Percentiles rank a stretch among this genome's conserved stretches.
Evolutionary conservation across 2,113 vertebrate species (phyloP).

Genomic region (Anarhynchus alexandrinus): DNA sequence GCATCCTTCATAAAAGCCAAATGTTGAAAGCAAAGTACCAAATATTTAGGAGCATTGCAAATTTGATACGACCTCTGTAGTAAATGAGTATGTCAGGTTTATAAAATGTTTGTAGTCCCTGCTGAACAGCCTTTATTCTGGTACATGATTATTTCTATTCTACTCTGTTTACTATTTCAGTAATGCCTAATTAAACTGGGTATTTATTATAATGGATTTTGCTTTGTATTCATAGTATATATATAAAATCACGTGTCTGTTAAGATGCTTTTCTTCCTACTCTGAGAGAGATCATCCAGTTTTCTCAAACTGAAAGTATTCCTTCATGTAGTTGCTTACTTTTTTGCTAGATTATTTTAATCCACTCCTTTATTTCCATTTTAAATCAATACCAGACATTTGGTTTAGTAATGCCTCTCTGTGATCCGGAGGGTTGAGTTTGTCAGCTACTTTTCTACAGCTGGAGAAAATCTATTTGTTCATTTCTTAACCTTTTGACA

Average conservation of each 20-base stretch:
- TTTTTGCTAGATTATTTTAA: background rate
- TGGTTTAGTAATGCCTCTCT: background rate
- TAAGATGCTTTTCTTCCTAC: background rate
- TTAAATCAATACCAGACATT: background rate
- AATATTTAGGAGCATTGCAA: background rate
- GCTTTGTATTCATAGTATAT: background rate
- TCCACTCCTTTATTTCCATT: background rate
- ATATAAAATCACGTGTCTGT: background rate
- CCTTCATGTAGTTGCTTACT: background rate
- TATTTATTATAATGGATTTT: background rate
- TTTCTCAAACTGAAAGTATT: background rate
- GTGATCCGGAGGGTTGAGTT: background rate
- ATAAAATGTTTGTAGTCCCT: background rate
- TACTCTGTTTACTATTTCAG: background rate
- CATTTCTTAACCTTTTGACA: slow-evolving; percentile 57
- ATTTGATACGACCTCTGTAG: background rate
- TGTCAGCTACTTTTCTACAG: slow-evolving; percentile 13
- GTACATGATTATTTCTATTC: background rate
- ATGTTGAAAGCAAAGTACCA: background rate
- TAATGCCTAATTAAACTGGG: background rate
- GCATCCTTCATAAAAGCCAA: background rate
- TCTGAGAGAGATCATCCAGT: background rate
- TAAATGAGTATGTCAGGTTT: background rate
- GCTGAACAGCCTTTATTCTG: background rate
- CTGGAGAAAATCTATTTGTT: slow-evolving; percentile 39